phyloP scores from a whole-genome alignment of 2,888 invertebrate species.

The Luffia ferchaultella region DNA sequence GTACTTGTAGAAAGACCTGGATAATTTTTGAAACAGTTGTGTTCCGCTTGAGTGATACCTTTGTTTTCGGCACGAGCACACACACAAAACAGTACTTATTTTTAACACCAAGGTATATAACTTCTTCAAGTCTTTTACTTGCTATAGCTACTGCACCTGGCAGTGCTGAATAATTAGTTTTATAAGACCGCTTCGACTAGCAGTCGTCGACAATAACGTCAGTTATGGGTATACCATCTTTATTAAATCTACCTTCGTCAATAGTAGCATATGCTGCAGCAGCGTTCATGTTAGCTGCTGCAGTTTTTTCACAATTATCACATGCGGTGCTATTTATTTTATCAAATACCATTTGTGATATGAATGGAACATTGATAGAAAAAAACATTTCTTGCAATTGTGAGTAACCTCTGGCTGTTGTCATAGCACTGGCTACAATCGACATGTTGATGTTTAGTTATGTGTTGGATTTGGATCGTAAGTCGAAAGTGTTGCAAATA shows the following conservation, averaged over 20 bases:
- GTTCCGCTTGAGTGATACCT: conserved; percentile 9
- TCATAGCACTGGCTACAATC: not conserved
- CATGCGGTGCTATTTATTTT: not conserved
- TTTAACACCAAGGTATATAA: conserved; percentile 14
- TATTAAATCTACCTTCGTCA: conserved; percentile 13
- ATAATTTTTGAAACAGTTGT: conserved; percentile 17
- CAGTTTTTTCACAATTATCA: conserved; percentile 12
- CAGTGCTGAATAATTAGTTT: conserved; percentile 14
- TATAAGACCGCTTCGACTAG: conserved; percentile 16
- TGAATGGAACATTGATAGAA: not conserved
- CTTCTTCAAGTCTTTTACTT: conserved; percentile 13
- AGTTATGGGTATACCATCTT: conserved; percentile 14
- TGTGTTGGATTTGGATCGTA: not conserved
- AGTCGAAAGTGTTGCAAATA: not conserved
- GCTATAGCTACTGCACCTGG: conserved; percentile 17
- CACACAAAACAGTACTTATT: conserved; percentile 16
- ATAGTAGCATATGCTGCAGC: conserved; percentile 14
- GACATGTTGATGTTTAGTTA: not conserved
- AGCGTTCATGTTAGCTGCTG: conserved; percentile 13
- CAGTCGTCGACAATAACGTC: conserved; percentile 16
- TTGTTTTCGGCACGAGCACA: conserved; percentile 15
- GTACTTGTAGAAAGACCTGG: conserved; percentile 14
- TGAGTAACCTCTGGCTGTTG: not conserved
- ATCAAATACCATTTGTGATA: not conserved
- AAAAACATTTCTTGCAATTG: not conserved